A percentile compares a stretch with the other conserved stretches of the same genome.
Conservation (phyloP, 2,888 invertebrate genomes). For the Tenthredo scrophulariae region DNA sequence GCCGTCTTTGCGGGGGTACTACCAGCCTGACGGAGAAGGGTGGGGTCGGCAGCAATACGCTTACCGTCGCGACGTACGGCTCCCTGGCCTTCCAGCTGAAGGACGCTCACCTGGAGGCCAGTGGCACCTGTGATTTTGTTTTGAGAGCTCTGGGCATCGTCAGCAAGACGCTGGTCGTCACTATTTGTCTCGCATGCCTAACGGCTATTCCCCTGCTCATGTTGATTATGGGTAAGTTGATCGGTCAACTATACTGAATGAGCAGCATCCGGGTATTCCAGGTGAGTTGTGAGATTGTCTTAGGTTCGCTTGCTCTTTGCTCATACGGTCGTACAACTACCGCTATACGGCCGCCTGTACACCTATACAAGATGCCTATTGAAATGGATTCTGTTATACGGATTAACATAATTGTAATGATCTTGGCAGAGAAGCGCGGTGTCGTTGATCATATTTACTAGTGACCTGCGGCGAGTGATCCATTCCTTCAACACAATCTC, state of each 20-base stretch:
- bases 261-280: neutral
- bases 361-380: too few species aligned
- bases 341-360: neutral
- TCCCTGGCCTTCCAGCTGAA: conserved; percentile 89
- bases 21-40: conserved; percentile 78
- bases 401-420: neutral
- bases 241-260: too few species aligned
- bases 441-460: neutral
- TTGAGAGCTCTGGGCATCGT: conserved; percentile 86
- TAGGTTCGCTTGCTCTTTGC: neutral
- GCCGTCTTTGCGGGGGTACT: conserved; percentile 82
- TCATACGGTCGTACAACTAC: neutral
- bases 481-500: neutral
- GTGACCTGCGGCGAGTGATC: neutral
- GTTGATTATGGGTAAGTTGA: conserved; percentile 87
- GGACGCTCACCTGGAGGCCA: conserved; percentile 89
- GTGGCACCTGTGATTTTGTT: conserved; percentile 87
- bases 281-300: neutral
- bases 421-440: neutral
- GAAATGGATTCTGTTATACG: neutral
- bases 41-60: conserved; percentile 68
- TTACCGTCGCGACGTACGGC: conserved; percentile 83
- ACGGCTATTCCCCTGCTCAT: conserved; percentile 87
- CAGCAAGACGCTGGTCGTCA: conserved; percentile 87
- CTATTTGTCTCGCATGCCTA: conserved; percentile 84